Conservation (phyloP, 2,888 invertebrate species). For the Tipula vernalis region DNA sequence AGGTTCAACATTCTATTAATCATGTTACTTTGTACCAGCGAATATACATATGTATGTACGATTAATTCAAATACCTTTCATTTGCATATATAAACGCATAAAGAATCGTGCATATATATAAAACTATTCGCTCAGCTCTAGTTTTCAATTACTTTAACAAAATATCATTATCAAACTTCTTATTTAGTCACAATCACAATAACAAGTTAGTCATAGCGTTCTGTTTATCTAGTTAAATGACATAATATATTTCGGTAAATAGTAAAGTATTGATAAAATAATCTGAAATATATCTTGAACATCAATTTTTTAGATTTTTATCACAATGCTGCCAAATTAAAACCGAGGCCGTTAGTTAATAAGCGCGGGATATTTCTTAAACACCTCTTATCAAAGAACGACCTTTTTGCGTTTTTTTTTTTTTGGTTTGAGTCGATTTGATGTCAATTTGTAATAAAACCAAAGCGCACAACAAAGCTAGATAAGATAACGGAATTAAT, state of each 20-base stretch:
- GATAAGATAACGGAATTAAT: background rate
- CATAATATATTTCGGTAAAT: background rate
- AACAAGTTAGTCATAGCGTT: background rate
- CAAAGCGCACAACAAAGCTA: background rate
- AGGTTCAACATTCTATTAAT: background rate
- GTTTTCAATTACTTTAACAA: background rate
- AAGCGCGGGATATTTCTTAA: background rate
- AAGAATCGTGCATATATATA: background rate
- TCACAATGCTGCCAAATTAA: background rate
- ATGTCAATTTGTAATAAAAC: background rate
- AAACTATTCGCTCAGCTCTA: background rate
- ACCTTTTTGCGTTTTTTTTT: background rate
- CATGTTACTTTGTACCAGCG: background rate
- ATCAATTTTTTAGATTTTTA: background rate
- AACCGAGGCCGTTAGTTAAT: background rate
- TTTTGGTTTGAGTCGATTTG: background rate
- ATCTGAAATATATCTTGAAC: background rate
- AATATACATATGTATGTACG: background rate
- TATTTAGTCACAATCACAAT: background rate
- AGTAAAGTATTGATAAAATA: background rate
- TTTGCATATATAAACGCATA: background rate
- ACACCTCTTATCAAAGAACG: background rate
- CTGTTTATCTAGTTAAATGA: background rate
- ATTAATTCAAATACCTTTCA: background rate
- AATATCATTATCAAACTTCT: background rate